Evolutionary conservation across 2,113 vertebrate genomes (phyloP).

Genomic region (Zosterops borbonicus): DNA sequence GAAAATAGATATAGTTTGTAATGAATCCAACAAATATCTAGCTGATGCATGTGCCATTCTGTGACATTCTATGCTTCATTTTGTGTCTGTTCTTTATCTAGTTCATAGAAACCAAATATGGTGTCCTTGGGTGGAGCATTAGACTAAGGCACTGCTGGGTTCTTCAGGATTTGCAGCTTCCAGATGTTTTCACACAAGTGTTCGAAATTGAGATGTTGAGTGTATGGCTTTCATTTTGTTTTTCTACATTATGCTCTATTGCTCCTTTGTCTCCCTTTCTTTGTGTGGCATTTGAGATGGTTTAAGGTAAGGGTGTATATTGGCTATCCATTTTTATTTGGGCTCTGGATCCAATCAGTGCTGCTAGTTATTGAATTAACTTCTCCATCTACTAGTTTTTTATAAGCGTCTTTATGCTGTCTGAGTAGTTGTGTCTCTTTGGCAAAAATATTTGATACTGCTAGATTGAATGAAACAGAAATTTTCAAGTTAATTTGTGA

Average conservation of each 20-base stretch:
- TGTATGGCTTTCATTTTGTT: background rate
- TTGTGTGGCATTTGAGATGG: conserved; percentile 18
- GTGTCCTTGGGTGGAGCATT: background rate
- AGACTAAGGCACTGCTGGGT: background rate
- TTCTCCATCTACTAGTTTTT: conserved; percentile 11
- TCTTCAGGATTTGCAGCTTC: conserved; percentile 19
- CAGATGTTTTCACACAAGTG: conserved; percentile 15
- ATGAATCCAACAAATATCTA: background rate
- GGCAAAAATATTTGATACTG: background rate
- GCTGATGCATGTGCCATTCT: background rate
- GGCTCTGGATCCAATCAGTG: conserved; percentile 46
- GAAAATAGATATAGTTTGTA: background rate
- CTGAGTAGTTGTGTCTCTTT: background rate
- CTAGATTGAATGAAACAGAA: background rate
- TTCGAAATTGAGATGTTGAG: background rate
- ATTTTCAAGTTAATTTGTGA: conserved; percentile 10
- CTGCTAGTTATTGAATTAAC: background rate
- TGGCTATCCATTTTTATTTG: conserved; percentile 14
- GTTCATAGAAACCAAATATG: background rate
- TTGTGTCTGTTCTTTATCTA: background rate
- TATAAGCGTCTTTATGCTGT: background rate
- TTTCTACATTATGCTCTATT: background rate
- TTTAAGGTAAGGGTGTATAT: conserved; percentile 15
- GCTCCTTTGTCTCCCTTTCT: background rate
- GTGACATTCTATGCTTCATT: background rate